Percentiles rank a stretch among this genome's conserved stretches.
Conservation (phyloP, 2,113 vertebrate species). For the Sorex fumeus region DNA sequence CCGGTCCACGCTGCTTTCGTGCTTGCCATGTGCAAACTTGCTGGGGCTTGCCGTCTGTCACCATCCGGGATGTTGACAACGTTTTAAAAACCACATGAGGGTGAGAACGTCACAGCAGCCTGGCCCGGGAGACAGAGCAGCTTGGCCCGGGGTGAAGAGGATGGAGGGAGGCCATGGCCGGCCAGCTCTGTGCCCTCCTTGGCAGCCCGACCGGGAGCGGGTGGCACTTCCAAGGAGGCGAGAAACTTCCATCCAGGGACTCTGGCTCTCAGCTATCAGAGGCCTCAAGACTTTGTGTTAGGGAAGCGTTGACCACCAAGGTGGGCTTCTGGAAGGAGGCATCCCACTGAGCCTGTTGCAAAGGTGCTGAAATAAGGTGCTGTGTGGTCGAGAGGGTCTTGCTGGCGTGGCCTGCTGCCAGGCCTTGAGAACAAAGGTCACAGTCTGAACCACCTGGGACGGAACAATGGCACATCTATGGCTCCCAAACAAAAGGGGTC, state of each 20-base stretch:
- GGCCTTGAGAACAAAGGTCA: constrained; percentile 59
- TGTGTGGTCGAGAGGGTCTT: neutral
- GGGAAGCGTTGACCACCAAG: neutral
- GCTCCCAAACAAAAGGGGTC: constrained; percentile 70
- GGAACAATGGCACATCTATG: constrained; percentile 70
- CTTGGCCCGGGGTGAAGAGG: too few relatives aligned
- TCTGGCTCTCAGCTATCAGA: neutral
- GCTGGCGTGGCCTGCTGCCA: constrained; percentile 24
- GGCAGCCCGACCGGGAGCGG: neutral
- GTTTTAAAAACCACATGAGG: too few relatives aligned
- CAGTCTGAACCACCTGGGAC: constrained; percentile 13
- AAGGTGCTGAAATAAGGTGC: constrained; percentile 49
- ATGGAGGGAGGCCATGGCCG: too few relatives aligned
- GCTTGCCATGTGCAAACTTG: too few relatives aligned
- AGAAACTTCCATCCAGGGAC: neutral
- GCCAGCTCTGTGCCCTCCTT: neutral
- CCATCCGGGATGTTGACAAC: too few relatives aligned
- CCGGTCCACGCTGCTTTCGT: too few relatives aligned
- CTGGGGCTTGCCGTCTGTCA: too few relatives aligned
- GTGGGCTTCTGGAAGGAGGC: neutral
- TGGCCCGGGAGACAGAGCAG: too few relatives aligned
- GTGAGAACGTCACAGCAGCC: too few relatives aligned
- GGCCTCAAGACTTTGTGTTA: neutral
- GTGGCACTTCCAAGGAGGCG: neutral
- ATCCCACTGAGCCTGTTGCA: neutral